Conservation (phyloP, 2,888 invertebrate genomes). For the Cenopis cana region DNA sequence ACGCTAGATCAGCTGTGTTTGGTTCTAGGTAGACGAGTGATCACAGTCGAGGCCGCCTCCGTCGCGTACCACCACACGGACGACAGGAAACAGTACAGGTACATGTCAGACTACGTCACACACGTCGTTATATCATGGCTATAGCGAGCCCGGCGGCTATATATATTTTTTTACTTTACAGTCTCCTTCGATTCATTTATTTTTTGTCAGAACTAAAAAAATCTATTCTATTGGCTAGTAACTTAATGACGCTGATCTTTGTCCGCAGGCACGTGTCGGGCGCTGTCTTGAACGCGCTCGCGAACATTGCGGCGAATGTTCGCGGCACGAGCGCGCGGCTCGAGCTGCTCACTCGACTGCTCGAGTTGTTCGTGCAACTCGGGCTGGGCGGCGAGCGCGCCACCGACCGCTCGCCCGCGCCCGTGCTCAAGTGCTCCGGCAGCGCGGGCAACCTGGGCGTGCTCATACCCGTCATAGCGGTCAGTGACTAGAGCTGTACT, state of each 20-base stretch:
- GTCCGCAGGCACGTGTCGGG: conserved; percentile 92
- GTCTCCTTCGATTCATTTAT: too few relatives aligned
- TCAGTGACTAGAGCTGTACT: conserved; percentile 72
- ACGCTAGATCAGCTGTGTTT: too few relatives aligned
- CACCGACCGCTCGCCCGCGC: conserved; percentile 93
- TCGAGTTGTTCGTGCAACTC: conserved; percentile 98
- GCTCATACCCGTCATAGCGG: conserved; percentile 98
- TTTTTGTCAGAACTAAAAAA: too few relatives aligned
- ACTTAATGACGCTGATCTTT: not conserved
- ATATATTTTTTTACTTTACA: too few relatives aligned
- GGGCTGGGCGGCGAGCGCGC: conserved; percentile 98
- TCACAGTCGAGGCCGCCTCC: conserved; percentile 96
- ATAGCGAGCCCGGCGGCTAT: not conserved
- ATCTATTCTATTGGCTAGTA: not conserved
- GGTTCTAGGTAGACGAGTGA: too few relatives aligned
- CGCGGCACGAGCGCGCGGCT: conserved; percentile 94
- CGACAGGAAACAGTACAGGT: conserved; percentile 74
- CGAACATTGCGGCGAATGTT: conserved; percentile 97
- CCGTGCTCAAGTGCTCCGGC: conserved; percentile 93
- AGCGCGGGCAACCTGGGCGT: conserved; percentile 99
- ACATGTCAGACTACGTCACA: not conserved
- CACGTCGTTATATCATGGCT: not conserved
- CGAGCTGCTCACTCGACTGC: conserved; percentile 93
- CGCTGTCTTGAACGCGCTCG: conserved; percentile 98
- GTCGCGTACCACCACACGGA: conserved; percentile 81